phyloP scores from a whole-genome alignment of 2,888 invertebrate species.

The Craniophora ligustri region DNA sequence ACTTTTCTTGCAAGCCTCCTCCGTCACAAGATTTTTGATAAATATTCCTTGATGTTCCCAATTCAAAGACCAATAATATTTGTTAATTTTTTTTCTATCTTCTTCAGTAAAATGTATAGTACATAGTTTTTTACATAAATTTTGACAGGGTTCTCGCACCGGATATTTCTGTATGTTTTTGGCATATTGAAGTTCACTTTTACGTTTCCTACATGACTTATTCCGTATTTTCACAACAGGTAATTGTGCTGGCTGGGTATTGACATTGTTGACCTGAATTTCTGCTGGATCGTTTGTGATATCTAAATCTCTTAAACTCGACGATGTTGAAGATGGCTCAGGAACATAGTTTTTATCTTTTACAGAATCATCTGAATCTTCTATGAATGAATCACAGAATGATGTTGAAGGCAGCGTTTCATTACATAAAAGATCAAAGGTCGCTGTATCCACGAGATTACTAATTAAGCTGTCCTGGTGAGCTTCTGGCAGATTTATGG shows the following conservation, averaged over 20 bases:
- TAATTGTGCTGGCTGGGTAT: conserved; percentile 5
- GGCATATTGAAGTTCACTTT: conserved; percentile 10
- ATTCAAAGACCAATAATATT: conserved; percentile 21
- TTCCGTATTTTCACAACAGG: conserved; percentile 10
- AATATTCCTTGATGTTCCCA: conserved; percentile 22
- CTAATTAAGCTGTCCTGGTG: conserved; percentile 13
- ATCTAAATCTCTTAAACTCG: conserved; percentile 9
- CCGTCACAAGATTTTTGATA: conserved; percentile 10
- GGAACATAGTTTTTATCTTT: conserved; percentile 14
- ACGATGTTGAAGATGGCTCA: conserved; percentile 10
- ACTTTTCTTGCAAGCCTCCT: conserved; percentile 8
- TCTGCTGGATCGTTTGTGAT: conserved; percentile 16
- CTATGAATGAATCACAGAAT: conserved; percentile 14
- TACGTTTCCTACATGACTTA: conserved; percentile 11
- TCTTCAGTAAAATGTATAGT: conserved; percentile 16
- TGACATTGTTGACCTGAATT: conserved; percentile 15
- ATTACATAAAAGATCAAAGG: conserved; percentile 17
- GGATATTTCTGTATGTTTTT: conserved; percentile 21
- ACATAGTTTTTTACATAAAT: conserved; percentile 18
- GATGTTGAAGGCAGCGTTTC: conserved; percentile 16
- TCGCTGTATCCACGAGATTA: conserved; percentile 16
- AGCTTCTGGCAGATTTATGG: conserved; percentile 15
- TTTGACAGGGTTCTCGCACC: conserved; percentile 17
- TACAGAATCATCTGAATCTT: conserved; percentile 17
- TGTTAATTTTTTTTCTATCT: conserved; percentile 12